Evolutionary conservation across 2,888 invertebrate species (phyloP), one percentile per base, ranked within the genome.

Genomic region (Serripes groenlandicus): DNA sequence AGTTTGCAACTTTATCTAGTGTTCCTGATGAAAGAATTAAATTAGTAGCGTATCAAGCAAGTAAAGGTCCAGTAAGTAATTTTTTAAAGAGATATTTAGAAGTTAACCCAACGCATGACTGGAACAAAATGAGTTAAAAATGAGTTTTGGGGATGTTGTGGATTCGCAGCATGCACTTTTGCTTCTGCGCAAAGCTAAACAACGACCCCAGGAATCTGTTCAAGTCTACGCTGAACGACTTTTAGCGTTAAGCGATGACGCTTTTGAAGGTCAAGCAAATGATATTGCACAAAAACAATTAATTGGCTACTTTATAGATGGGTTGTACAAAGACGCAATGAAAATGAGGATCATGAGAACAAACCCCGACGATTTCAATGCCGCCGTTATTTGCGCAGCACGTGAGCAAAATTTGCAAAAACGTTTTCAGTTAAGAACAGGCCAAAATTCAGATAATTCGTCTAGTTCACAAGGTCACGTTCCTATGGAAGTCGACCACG

Each of bases 191-290:
- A 78, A 75, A 49, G 72, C 49, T 18, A 70, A 52, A 32, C 74
- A 82, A 75, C 60, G 70, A 23, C 35, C 54, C 18, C 18, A 28
- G 18, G 78, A 84, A 42, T 60, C 35, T 30, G 70, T 80, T 30
- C 80, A 80, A n/a, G 64, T 76, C 1, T 84, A 68, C 42, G 71
- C 74, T 4, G 83, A 83, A 64, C 23, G 79, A 15, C 30, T 79
- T 70, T 76, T 74, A 35, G 75, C 68, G 66, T 34, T 42, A 15
- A n/a, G n/a, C n/a, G n/a, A n/a, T n/a, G n/a, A n/a, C n/a, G n/a
- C n/a, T n/a, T n/a, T n/a, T n/a, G n/a, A n/a, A n/a, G 64, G 76
- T 0, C 72, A 72, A 49, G 52, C 21, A 11, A 26, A 49, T 26
- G 66, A 76, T 35, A 32, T 37, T 0, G 60, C 52, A 21, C n/a